These are phyloP conservation scores for Tragulus kanchil DNA, from an alignment of 2,113 vertebrate species.

Conservation along the genomic window DNA sequence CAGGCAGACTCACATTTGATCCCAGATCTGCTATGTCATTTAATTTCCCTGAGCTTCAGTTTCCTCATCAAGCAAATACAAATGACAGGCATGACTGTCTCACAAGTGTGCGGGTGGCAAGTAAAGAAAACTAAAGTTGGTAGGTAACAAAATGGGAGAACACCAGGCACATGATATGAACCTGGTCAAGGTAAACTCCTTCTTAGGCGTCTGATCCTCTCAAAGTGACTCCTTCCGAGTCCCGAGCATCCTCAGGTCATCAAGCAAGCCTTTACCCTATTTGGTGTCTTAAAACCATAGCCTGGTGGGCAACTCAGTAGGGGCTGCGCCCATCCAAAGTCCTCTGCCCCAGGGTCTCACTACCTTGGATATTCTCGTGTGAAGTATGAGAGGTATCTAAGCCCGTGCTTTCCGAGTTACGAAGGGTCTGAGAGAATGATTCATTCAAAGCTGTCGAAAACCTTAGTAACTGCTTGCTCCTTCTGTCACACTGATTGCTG, in stretches of 20 bases:
- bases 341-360: not conserved
- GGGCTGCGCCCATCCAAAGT: not conserved
- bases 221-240: not conserved
- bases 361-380: constrained; percentile 70
- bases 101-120: not conserved
- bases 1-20: not conserved
- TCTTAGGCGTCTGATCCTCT: not conserved
- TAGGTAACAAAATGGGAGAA: not conserved
- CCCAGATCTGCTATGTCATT: not conserved
- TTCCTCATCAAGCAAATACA: not conserved
- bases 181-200: not conserved
- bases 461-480: not conserved
- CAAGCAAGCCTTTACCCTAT: not conserved
- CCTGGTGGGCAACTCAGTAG: not conserved
- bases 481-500: not conserved
- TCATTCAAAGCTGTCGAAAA: not conserved
- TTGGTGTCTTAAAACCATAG: not conserved
- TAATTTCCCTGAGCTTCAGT: not conserved
- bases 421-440: not conserved
- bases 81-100: not conserved
- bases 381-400: not conserved
- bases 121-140: not conserved
- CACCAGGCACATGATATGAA: not conserved
- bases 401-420: not conserved
- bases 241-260: not conserved